A percentile compares a stretch with the other conserved stretches of the same genome.
phyloP scores from a whole-genome alignment of 2,888 invertebrate species.

The Dynastes tityus region DNA sequence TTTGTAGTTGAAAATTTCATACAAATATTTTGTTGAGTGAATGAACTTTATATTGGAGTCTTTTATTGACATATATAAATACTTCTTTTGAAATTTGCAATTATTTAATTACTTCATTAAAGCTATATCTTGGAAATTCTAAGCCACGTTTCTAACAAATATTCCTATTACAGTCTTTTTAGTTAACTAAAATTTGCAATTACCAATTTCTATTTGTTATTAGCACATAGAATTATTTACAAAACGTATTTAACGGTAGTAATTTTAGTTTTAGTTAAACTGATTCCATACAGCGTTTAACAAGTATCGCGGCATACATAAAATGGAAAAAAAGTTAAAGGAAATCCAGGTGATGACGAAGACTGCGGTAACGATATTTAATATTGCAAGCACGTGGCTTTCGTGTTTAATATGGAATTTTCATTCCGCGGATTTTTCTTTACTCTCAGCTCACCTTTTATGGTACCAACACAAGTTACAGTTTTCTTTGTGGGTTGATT shows the following conservation, averaged over 20 bases:
- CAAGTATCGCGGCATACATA: neutral
- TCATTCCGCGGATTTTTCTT: conserved; percentile 23
- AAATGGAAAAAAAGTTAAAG: neutral
- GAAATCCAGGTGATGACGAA: conserved; percentile 12
- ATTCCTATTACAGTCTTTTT: no score
- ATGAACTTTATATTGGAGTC: no score
- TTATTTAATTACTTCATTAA: no score
- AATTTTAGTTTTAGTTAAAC: conserved; percentile 17
- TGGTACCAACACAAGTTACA: neutral
- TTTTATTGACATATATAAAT: no score
- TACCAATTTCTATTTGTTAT: no score
- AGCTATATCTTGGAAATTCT: no score
- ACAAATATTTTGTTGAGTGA: no score
- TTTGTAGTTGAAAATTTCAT: no score
- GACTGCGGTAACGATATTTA: conserved; percentile 53
- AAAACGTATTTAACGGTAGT: neutral
- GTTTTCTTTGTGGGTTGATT: neutral
- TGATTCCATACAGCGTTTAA: neutral
- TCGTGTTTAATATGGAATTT: conserved; percentile 56
- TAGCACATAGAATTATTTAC: no score
- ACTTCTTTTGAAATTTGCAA: no score
- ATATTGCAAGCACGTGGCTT: conserved; percentile 59
- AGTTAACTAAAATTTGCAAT: no score
- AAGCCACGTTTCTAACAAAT: no score
- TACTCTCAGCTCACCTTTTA: conserved; percentile 9